Conservation (phyloP, 2,113 vertebrate genomes). For the Nyctibius bracteatus region DNA sequence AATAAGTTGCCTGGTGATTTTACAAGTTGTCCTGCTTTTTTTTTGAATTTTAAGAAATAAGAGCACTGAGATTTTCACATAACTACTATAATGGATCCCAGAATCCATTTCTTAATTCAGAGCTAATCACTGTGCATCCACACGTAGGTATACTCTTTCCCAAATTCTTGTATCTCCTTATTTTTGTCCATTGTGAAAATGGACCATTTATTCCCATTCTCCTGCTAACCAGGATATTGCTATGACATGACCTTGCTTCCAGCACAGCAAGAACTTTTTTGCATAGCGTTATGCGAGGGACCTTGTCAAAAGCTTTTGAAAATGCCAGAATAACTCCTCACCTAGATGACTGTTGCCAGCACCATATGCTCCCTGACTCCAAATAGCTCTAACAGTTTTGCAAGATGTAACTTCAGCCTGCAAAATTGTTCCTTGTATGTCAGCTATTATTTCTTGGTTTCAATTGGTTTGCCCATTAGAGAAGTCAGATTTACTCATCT, state of each 20-base stretch:
- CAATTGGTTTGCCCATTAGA: not conserved
- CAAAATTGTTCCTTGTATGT: not conserved
- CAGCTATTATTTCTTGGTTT: not conserved
- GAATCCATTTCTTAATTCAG: not conserved
- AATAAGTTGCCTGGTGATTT: not conserved
- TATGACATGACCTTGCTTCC: not conserved
- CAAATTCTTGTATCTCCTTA: not conserved
- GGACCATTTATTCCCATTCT: not conserved
- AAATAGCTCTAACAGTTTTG: not conserved
- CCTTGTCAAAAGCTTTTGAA: not conserved
- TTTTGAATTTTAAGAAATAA: not conserved
- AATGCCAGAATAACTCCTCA: not conserved
- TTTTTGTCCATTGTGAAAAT: not conserved
- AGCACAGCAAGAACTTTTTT: not conserved
- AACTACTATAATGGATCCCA: not conserved
- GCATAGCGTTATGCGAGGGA: not conserved
- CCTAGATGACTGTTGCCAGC: not conserved
- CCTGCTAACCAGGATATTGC: not conserved
- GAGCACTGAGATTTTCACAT: not conserved
- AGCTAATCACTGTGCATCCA: not conserved
- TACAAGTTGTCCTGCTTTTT: not conserved
- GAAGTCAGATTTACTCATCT: not conserved
- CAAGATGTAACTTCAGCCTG: not conserved
- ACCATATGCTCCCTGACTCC: not conserved
- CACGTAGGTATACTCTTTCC: not conserved